Evolutionary conservation across 2,113 vertebrate genomes (phyloP), one percentile per base, ranked within the genome.

Genomic region (Epinephelus cyanopodus): DNA sequence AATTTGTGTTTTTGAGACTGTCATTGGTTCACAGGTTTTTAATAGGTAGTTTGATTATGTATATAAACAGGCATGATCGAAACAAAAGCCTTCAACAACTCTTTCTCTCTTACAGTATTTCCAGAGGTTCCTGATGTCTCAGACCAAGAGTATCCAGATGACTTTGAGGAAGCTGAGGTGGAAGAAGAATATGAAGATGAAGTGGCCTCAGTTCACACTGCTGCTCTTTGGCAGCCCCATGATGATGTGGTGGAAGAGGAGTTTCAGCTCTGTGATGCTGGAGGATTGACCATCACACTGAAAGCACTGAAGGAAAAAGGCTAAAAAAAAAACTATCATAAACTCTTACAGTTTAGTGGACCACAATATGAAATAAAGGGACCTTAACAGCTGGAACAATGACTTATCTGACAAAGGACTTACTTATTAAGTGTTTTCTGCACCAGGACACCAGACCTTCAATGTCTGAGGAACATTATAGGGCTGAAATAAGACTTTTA

Each of bases 151-250:
- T 96, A 96, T 75, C 89, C 94, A 0, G 95, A 96, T 90, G 94
- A 97, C 86, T 96, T 96, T 68, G 96, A 96, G 85, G 95, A 96
- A 76, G 83, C 77, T 4, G 94, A 95, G n/a, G 90, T 58, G 56
- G 70, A 89, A 1, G 90, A 89, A 2, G 93, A 95, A 6, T 56
- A 71, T 6, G 92, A 89, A 2, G 89, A 89, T 14, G 79, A 91
- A 58, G 77, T 76, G n/a, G 81, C 87, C 33, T 89, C 82, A 2
- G 92, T 88, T 57, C 87, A 71, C 25, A 74, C 64, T 7, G 72
- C 33, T 23, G 80, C 77, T 50, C 77, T 86, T 77, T 88, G 86
- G 71, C 79, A 81, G 21, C 65, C 53, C 1, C 71, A 81, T 2
- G 83, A 93, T 18, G 90, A 93, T 1, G 72, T 60, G 3, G 82